These are phyloP conservation scores for Glossosoma conforme DNA, from an alignment of 1,140 invertebrate species.

Conservation along the genomic window DNA sequence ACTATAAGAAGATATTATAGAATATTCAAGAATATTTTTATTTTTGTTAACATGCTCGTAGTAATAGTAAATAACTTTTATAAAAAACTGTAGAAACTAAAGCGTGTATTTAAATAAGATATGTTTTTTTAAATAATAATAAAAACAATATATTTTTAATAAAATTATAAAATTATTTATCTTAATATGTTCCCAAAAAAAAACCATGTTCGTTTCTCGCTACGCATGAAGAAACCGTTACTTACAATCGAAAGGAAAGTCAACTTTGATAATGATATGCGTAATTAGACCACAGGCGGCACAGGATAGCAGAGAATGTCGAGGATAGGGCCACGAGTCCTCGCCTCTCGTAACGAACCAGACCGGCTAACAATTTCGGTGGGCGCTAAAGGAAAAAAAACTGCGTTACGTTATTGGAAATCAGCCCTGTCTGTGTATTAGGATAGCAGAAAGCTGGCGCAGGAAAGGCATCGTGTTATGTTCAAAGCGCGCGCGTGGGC, in stretches of 20 bases:
- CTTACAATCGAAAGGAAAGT: background rate
- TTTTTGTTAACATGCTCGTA: too few species aligned
- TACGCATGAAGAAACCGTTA: too few species aligned
- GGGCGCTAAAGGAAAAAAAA: conserved; percentile 11
- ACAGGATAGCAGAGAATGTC: conserved; percentile 40
- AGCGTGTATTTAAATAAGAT: too few species aligned
- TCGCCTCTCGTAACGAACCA: conserved; percentile 15
- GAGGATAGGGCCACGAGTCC: conserved; percentile 9
- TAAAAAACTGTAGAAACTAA: too few species aligned
- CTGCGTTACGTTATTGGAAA: conserved; percentile 45
- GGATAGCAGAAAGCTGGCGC: conserved; percentile 33
- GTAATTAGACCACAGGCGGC: conserved; percentile 50
- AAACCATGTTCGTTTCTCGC: too few species aligned
- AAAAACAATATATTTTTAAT: too few species aligned
- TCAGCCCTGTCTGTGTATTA: conserved; percentile 38
- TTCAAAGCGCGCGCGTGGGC: conserved; percentile 34
- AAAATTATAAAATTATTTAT: too few species aligned
- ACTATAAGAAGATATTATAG: too few species aligned
- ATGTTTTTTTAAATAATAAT: too few species aligned
- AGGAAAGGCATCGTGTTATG: conserved; percentile 28
- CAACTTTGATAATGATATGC: conserved; percentile 46
- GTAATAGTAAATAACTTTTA: too few species aligned
- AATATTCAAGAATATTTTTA: too few species aligned
- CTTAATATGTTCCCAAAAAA: too few species aligned
- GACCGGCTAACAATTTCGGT: conserved; percentile 19